A percentile compares a stretch with the other conserved stretches of the same genome.
Conservation (phyloP, 2,113 vertebrate species). For the Hydropotes inermis region DNA sequence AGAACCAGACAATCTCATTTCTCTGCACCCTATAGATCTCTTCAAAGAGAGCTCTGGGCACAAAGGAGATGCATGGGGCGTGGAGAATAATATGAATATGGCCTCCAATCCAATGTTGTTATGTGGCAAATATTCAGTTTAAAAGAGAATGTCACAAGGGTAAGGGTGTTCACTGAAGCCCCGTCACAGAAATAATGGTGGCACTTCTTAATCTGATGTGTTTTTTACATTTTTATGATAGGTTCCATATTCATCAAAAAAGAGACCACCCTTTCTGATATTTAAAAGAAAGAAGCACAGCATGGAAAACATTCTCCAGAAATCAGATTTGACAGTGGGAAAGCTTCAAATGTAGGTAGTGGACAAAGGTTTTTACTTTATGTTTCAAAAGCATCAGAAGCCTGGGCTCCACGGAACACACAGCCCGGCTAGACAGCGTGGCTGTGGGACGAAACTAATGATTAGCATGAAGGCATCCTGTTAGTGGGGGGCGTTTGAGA, state of each 20-base stretch:
- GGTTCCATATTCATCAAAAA: constrained; percentile 63
- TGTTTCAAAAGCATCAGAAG: not conserved
- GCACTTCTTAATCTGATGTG: not conserved
- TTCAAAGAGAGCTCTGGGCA: constrained; percentile 62
- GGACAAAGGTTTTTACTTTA: constrained; percentile 11
- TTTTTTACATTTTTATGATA: constrained; percentile 41
- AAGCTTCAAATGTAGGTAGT: constrained; percentile 73
- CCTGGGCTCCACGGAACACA: not conserved
- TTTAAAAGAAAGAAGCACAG: constrained; percentile 66
- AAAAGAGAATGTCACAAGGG: not conserved
- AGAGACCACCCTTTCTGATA: constrained; percentile 47
- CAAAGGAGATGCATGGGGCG: constrained; percentile 35
- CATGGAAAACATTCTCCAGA: constrained; percentile 16
- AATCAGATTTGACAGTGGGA: constrained; percentile 57
- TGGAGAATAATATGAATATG: constrained; percentile 41
- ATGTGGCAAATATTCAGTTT: not conserved
- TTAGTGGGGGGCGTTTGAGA: not conserved
- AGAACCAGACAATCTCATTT: constrained; percentile 51
- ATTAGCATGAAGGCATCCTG: not conserved
- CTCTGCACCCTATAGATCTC: constrained; percentile 51
- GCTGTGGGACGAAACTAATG: not conserved
- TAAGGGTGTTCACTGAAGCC: not conserved
- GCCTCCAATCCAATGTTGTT: not conserved
- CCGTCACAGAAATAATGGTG: not conserved
- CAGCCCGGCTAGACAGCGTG: not conserved